A percentile compares a stretch with the other conserved stretches of the same genome.
phyloP scores from a whole-genome alignment of 92 coral and sea anemone genomes.

The Zoanthus solanderi region DNA sequence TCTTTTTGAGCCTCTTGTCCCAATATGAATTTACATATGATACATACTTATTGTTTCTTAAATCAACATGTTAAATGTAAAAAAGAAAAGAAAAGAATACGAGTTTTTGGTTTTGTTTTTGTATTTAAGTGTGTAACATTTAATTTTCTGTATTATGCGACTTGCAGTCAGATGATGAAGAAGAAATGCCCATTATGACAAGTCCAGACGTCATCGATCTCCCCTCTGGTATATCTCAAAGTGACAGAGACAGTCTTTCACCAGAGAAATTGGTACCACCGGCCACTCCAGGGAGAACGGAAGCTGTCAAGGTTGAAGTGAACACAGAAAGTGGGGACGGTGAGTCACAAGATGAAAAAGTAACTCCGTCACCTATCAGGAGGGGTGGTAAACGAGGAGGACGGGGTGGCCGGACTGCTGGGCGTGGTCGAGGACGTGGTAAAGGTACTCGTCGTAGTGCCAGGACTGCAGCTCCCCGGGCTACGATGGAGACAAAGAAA shows the following conservation, averaged over 20 bases:
- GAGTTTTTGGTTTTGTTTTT: neutral
- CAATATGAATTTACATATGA: no score
- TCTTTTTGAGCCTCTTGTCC: no score
- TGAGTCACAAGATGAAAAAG: constrained; percentile 53
- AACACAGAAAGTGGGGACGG: constrained; percentile 15
- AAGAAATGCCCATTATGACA: neutral
- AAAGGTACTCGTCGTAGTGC: constrained; percentile 74
- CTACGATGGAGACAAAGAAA: constrained; percentile 53
- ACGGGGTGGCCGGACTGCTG: constrained; percentile 53
- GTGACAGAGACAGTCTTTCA: neutral
- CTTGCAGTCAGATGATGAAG: constrained; percentile 11
- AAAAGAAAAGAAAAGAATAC: neutral
- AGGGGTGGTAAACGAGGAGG: constrained; percentile 62
- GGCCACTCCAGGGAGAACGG: neutral
- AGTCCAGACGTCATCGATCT: neutral
- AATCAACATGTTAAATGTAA: no score
- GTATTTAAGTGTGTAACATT: neutral
- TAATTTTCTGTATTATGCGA: neutral
- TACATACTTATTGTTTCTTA: no score
- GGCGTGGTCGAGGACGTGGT: constrained; percentile 85
- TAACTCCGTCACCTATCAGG: constrained; percentile 59
- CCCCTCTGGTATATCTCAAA: neutral
- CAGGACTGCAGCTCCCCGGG: constrained; percentile 41
- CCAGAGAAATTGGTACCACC: neutral
- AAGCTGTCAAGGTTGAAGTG: neutral